Conservation (phyloP, 2,113 vertebrate species). For the Malurus melanocephalus region DNA sequence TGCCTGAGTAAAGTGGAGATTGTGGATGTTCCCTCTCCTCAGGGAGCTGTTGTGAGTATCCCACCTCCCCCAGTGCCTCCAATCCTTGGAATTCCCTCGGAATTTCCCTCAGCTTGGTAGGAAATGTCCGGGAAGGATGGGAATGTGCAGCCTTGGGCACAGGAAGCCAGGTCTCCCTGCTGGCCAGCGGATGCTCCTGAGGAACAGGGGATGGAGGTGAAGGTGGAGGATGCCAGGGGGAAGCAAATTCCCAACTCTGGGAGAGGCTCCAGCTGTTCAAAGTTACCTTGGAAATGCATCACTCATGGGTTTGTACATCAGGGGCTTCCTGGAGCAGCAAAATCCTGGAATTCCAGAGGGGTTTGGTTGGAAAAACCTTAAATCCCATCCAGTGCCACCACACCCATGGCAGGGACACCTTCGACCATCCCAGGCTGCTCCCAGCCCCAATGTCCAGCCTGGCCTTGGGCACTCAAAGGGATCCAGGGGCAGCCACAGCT, state of each 20-base stretch:
- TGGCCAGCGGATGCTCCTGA: not conserved
- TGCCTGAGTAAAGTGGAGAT: conserved; percentile 45
- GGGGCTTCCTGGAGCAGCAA: not conserved
- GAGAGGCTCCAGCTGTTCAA: not conserved
- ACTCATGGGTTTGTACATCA: fast-evolving
- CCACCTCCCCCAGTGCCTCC: not conserved
- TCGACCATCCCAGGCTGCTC: not conserved
- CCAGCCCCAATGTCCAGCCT: not conserved
- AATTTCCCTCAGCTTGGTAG: fast-evolving
- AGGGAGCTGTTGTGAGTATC: conserved; percentile 63
- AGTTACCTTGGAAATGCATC: not conserved
- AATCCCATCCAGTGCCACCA: fast-evolving
- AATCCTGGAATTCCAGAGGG: not conserved
- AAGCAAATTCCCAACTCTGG: not conserved
- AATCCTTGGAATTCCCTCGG: not conserved
- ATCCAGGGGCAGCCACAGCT: not conserved
- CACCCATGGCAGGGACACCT: not conserved
- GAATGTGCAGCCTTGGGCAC: not conserved
- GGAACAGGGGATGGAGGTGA: not conserved
- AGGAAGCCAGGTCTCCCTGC: not conserved
- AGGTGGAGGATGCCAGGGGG: not conserved
- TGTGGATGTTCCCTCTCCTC: conserved; percentile 23
- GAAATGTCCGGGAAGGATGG: not conserved
- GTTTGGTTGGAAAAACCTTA: not conserved
- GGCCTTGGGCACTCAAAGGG: not conserved